Evolutionary conservation across 2,113 vertebrate species (phyloP), one percentile per base, ranked within the genome.

Genomic region (Ptyas mucosa): DNA sequence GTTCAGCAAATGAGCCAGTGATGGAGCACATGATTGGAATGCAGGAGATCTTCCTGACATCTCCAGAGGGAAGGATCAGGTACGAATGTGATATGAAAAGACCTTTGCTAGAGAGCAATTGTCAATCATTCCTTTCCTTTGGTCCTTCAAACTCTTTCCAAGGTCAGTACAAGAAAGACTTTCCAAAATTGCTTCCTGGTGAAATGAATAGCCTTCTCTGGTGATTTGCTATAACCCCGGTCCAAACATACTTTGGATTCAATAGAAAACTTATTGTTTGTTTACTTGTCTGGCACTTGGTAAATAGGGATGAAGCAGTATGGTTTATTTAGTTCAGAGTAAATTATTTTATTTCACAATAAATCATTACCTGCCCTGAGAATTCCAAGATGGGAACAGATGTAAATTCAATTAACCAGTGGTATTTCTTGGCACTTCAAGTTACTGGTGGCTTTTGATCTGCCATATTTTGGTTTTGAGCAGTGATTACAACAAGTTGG

Each of bases 401-500:
- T 34, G 51, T 29, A 81, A 54, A 75, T 6, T 89, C 91, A 81
- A n/a, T 64, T 89, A 64, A 69, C 49, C 39, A 69, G 49, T 3
- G 11, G 10, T n/a, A 58, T 89, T 85, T 90, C 54, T 89, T 81
- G 91, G 87, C 61, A 14, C 5, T 39, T 90, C 55, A 86, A 87
- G 7, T 53, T 34, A 90, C 53, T 93, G 58, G 75, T 52, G 43
- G 55, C 11, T 89, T 64, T 75, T 49, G 87, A 46, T 43, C 49
- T 89, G 58, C 61, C 51, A 12, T 90, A 86, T 90, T 86, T 90
- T 90, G 49, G 52, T 90, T 93, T 53, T 85, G 88, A 89, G 43
- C 88, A 89, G 92, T 61, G 88, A 90, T 93, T 61, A 53, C 52
- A 75, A 53, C 52, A 75, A 39, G 54, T 43, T 86, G n/a, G 54